These are phyloP conservation scores for Epistrophe eligans DNA, from an alignment of 2,888 invertebrate species.

Conservation along the genomic window DNA sequence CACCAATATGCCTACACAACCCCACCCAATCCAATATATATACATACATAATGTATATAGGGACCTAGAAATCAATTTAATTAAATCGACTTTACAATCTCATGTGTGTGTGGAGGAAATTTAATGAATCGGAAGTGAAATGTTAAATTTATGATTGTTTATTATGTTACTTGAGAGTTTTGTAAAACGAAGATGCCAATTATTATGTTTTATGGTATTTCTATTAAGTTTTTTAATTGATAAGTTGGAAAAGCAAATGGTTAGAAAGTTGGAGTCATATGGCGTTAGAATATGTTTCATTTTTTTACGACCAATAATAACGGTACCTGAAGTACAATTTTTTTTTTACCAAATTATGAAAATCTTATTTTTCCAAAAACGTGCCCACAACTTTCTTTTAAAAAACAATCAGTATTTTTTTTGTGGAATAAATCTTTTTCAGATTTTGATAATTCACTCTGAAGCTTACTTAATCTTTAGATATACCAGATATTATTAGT, in stretches of 20 bases:
- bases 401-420: too few species aligned
- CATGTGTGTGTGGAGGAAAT: background rate
- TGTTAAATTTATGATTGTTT: background rate
- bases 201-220: background rate
- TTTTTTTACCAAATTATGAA: too few species aligned
- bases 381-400: too few species aligned
- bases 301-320: too few species aligned
- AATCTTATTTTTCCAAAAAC: too few species aligned
- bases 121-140: slow-evolving; percentile 15
- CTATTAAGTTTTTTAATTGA: background rate
- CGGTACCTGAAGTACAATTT: too few species aligned
- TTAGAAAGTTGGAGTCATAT: background rate
- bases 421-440: too few species aligned
- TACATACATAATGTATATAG: too few species aligned
- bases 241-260: background rate
- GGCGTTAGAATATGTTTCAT: too few species aligned
- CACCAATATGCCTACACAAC: background rate
- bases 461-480: too few species aligned
- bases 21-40: background rate
- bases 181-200: background rate
- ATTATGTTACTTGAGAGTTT: background rate
- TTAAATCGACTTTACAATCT: background rate
- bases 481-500: too few species aligned
- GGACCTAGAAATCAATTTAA: background rate
- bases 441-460: too few species aligned